Evolutionary conservation across 2,797 vertebrate species (phyloP), one percentile per base, ranked within the genome.

Genomic region (Psittacula echo): DNA sequence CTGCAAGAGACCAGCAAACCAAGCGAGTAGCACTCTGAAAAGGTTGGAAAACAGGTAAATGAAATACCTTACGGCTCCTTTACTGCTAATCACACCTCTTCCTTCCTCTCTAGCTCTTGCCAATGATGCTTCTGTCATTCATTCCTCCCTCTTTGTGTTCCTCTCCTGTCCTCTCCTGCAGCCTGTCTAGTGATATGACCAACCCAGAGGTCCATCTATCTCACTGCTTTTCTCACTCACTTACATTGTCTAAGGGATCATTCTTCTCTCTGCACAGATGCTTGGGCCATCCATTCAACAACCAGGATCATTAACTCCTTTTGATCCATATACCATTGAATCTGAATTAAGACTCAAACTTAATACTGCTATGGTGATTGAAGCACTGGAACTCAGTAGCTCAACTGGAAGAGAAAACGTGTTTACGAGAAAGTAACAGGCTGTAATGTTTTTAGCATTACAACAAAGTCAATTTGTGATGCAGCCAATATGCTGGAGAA

Each of bases 401-500:
- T 86, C 89, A 84, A 27, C n/a, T n/a, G 37, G 85, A 95, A 73
- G 89, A 73, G 73, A 96, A 93, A 94, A 93, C 17, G 85, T 70
- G 62, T 87, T 96, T 88, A 89, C 0, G 1, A 96, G 85, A 90
- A 91, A 91, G 87, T 10, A 93, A 79, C 70, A 77, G 34, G 47
- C 87, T 73, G 45, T 70, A 83, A 92, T 94, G 79, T 22, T 92
- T 92, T 83, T 39, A 88, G 91, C 89, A 87, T 75, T 89, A 61
- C 89, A 90, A 90, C 75, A 68, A 85, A 93, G 78, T 89, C 68
- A 34, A n/a, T 54, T n/a, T 89, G 89, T 58, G 86, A 90, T 83
- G 58, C 27, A 47, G 85, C 76, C 85, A 95, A 86, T 47, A n/a
- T 5, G 47, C 77, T 78, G 58, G 66, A 89, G 66, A 93, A 41